Percentiles rank a stretch among this genome's conserved stretches.
Evolutionary conservation across 2,888 invertebrate species (phyloP).

Genomic region (Mayetiola destructor): DNA sequence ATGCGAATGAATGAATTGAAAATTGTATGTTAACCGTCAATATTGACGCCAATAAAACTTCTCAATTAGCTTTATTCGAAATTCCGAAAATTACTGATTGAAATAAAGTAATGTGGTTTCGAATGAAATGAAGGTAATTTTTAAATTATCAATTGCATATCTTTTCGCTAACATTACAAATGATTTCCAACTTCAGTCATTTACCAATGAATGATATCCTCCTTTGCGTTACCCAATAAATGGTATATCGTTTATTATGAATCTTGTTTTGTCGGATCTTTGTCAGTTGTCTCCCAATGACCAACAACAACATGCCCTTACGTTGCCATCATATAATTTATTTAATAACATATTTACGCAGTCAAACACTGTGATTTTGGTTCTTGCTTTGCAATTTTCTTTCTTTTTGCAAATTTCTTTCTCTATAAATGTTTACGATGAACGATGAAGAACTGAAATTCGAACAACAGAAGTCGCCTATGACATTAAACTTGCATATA

Average conservation of each 20-base stretch:
- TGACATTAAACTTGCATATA: slow-evolving; percentile 2
- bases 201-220: neutral
- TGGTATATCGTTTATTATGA: neutral
- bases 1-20: slow-evolving; percentile 5
- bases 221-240: neutral
- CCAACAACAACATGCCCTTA: neutral
- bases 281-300: neutral
- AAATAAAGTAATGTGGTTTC: neutral
- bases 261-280: neutral
- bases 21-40: slow-evolving; percentile 4
- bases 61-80: slow-evolving; percentile 5
- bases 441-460: neutral
- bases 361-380: slow-evolving; percentile 3
- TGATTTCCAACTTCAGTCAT: neutral
- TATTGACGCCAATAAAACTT: slow-evolving; percentile 7
- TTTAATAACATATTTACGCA: slow-evolving; percentile 3
- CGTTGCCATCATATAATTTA: slow-evolving; percentile 5
- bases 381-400: neutral
- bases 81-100: neutral
- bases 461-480: neutral
- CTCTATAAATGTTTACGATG: neutral
- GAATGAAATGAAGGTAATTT: slow-evolving; percentile 8
- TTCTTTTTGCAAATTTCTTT: neutral
- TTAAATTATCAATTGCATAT: slow-evolving; percentile 8
- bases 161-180: neutral